Evolutionary conservation across 1,140 invertebrate species (phyloP).

Genomic region (Penaeus chinensis): DNA sequence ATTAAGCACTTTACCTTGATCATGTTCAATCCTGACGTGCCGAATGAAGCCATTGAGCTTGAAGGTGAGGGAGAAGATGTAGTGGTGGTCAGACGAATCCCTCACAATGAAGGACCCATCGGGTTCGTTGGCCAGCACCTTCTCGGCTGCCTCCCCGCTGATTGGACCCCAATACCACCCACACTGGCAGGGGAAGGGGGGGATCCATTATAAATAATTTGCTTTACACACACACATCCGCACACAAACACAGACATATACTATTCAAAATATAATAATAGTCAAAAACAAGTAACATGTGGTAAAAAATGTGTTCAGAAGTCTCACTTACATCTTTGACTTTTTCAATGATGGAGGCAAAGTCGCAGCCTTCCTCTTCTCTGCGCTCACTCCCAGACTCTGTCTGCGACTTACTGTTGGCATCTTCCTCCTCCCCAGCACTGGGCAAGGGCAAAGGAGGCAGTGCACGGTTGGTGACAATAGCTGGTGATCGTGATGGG

Average conservation of each 20-base stretch:
- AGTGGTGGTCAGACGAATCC: constrained; percentile 96
- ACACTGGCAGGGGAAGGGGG: constrained; percentile 76
- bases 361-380: constrained; percentile 74
- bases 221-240: too few species aligned
- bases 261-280: neutral
- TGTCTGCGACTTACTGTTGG: constrained; percentile 3
- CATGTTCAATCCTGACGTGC: constrained; percentile 96
- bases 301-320: neutral
- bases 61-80: constrained; percentile 97
- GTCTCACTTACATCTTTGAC: constrained; percentile 86
- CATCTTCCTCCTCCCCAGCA: constrained; percentile 68
- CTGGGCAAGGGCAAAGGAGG: constrained; percentile 78
- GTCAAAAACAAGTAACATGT: neutral
- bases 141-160: constrained; percentile 92
- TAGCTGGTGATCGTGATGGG: constrained; percentile 49
- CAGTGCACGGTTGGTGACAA: constrained; percentile 75
- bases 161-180: constrained; percentile 99
- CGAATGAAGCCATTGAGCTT: constrained; percentile 92
- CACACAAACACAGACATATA: too few species aligned
- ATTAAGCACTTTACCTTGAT: constrained; percentile 82
- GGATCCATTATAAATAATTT: too few species aligned
- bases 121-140: constrained; percentile 91
- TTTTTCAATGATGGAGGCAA: constrained; percentile 91
- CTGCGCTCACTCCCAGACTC: constrained; percentile 65
- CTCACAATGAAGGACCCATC: constrained; percentile 94